phyloP scores from a whole-genome alignment of 2,888 invertebrate genomes.

The Steinernema scapterisci region DNA sequence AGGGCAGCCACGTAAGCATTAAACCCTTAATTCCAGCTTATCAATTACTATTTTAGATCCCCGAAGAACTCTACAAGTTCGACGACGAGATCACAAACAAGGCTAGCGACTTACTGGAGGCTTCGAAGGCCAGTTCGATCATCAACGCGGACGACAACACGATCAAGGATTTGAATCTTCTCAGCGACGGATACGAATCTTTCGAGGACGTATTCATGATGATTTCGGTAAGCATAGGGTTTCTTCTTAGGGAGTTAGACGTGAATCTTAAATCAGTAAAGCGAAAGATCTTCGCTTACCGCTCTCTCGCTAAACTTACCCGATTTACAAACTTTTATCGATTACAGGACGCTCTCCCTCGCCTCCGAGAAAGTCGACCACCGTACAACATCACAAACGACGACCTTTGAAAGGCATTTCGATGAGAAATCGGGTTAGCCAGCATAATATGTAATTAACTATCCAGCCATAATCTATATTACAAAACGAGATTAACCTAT shows the following conservation, averaged over 20 bases:
- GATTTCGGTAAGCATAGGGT: constrained; percentile 56
- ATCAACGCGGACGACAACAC: constrained; percentile 38
- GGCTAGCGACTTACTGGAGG: constrained; percentile 43
- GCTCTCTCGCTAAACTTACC: no score
- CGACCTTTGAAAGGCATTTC: neutral
- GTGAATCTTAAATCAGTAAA: no score
- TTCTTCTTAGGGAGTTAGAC: no score
- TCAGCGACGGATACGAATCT: constrained; percentile 43
- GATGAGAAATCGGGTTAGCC: neutral
- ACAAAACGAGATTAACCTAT: neutral
- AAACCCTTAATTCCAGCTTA: neutral
- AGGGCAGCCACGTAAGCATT: neutral
- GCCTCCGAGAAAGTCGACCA: constrained; percentile 11
- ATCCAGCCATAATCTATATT: constrained; percentile 12
- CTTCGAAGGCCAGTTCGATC: constrained; percentile 44
- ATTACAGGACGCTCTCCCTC: constrained; percentile 9
- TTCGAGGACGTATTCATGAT: constrained; percentile 52
- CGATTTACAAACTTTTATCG: constrained; percentile 18
- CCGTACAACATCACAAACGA: constrained; percentile 25
- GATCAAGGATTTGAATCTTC: constrained; percentile 40
- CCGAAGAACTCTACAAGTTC: constrained; percentile 42
- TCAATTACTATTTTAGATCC: neutral
- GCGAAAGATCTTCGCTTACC: no score
- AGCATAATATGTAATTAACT: constrained; percentile 22
- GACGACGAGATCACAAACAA: constrained; percentile 43